phyloP scores from a whole-genome alignment of 2,888 invertebrate genomes.

The Drosophila formosana region DNA sequence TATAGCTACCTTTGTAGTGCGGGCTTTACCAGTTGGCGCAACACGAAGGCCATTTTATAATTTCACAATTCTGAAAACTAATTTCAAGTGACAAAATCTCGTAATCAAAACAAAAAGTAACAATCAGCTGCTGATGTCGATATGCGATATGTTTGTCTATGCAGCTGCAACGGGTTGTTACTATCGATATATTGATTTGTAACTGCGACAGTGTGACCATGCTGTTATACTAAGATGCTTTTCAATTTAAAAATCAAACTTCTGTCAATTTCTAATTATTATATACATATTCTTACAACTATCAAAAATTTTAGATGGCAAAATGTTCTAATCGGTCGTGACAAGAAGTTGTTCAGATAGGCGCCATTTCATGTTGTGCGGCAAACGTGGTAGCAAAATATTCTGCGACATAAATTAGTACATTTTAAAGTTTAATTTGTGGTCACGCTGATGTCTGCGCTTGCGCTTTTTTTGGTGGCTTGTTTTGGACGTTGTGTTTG shows the following conservation, averaged over 20 bases:
- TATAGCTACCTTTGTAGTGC: slow-evolving; percentile 48
- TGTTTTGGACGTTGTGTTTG: slow-evolving; percentile 57
- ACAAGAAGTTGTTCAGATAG: not conserved
- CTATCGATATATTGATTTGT: not conserved
- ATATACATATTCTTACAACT: not conserved
- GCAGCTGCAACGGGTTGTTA: not conserved
- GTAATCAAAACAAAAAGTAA: slow-evolving; percentile 67
- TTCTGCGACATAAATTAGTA: not conserved
- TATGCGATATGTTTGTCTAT: slow-evolving; percentile 12
- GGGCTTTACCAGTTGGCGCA: slow-evolving; percentile 55
- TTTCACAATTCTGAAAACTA: slow-evolving; percentile 12
- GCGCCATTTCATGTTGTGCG: not conserved
- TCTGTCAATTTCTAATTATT: not conserved
- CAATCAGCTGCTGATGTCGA: slow-evolving; percentile 53
- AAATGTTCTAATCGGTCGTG: not conserved
- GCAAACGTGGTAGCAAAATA: not conserved
- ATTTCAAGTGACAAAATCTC: slow-evolving; percentile 53
- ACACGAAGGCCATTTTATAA: slow-evolving; percentile 53
- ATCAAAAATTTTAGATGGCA: not conserved
- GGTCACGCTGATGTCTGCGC: slow-evolving; percentile 22
- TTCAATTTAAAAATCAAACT: not conserved
- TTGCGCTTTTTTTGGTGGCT: slow-evolving; percentile 48
- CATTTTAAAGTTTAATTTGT: not conserved
- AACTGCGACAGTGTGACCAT: not conserved
- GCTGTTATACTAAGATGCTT: too few relatives aligned